Percentiles rank a stretch among this genome's conserved stretches.
phyloP scores from a whole-genome alignment of 2,113 vertebrate genomes.

The Brachypteracias leptosomus region DNA sequence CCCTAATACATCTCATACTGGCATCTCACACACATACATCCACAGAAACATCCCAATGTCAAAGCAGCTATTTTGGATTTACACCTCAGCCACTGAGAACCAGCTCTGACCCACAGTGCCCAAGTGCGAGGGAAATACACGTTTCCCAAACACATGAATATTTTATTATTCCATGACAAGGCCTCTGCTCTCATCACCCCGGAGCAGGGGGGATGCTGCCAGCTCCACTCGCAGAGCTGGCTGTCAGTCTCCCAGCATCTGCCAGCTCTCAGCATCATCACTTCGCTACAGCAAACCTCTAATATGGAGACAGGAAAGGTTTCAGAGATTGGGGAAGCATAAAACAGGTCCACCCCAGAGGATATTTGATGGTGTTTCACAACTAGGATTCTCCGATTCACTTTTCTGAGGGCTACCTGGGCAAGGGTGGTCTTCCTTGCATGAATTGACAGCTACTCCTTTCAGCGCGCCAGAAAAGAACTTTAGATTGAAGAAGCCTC shows the following conservation, averaged over 20 bases:
- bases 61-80: background rate
- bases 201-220: background rate
- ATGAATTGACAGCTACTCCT: background rate
- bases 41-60: background rate
- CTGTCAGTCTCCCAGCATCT: background rate
- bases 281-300: background rate
- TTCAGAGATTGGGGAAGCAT: background rate
- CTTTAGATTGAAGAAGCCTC: background rate
- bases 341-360: background rate
- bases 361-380: background rate
- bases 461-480: background rate
- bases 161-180: background rate
- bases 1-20: background rate
- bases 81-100: background rate
- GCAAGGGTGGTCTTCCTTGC: background rate
- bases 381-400: background rate
- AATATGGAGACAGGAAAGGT: background rate
- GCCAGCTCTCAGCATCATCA: background rate
- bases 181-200: accelerated
- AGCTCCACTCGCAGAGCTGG: background rate
- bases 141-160: background rate
- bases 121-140: background rate
- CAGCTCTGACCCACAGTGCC: background rate
- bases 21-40: background rate
- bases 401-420: background rate